Conservation (phyloP, 1,140 invertebrate species). For the Adoxophyes honmai region DNA sequence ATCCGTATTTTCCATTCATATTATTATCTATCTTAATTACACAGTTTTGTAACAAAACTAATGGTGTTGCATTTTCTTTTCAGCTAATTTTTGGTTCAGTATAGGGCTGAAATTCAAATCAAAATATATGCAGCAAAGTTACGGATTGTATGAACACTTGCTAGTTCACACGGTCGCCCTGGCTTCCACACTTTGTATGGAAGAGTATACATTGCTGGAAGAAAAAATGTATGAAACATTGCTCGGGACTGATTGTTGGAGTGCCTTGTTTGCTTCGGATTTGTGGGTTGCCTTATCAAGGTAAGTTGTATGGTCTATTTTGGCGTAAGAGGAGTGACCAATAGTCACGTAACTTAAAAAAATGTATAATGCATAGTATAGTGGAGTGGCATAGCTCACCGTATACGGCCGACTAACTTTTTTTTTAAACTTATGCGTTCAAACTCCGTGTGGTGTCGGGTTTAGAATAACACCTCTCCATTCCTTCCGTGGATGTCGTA, state of each 20-base stretch:
- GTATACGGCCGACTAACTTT: too few species aligned
- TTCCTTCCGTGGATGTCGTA: too few species aligned
- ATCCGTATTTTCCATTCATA: too few species aligned
- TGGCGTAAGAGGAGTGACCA: too few species aligned
- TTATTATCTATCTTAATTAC: too few species aligned
- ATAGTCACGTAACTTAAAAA: neutral
- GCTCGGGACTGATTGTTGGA: conserved; percentile 35
- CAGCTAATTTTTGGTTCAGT: conserved; percentile 52
- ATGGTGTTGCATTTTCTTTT: conserved; percentile 22
- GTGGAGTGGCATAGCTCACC: too few species aligned
- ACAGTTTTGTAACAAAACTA: too few species aligned
- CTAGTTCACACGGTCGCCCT: conserved; percentile 35
- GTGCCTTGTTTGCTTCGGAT: conserved; percentile 45
- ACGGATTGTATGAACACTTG: conserved; percentile 43
- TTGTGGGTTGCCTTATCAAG: conserved; percentile 47
- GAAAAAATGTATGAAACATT: conserved; percentile 34
- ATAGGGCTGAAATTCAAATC: conserved; percentile 32
- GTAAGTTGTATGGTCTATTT: conserved; percentile 23
- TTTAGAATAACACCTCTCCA: too few species aligned
- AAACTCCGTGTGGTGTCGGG: too few species aligned
- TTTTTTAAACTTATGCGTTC: too few species aligned
- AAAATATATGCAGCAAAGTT: conserved; percentile 2
- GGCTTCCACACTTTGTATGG: conserved; percentile 21
- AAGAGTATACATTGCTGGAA: conserved; percentile 39
- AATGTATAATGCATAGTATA: too few species aligned